Evolutionary conservation across 2,113 vertebrate genomes (phyloP).

Genomic region (Catharus fuscescens): DNA sequence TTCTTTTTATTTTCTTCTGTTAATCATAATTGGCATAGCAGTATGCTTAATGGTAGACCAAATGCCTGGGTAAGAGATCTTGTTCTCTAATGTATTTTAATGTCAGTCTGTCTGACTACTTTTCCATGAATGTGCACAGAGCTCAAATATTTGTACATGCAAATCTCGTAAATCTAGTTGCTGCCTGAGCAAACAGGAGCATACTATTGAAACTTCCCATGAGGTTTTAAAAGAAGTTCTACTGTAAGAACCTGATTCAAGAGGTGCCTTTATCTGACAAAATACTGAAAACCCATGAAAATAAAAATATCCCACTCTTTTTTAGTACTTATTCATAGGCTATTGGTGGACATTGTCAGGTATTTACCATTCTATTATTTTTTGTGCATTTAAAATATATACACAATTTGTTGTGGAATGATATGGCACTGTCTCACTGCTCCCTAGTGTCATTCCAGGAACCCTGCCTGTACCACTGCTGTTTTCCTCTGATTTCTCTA

Average conservation of each 20-base stretch:
- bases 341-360: not conserved
- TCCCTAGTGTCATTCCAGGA: not conserved
- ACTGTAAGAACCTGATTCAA: not conserved
- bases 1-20: not conserved
- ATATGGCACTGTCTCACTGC: not conserved
- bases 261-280: not conserved
- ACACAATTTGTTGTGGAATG: not conserved
- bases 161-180: not conserved
- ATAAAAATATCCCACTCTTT: not conserved
- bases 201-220: not conserved
- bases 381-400: not conserved
- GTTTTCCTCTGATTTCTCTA: not conserved
- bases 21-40: not conserved
- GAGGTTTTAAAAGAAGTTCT: not conserved
- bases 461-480: not conserved
- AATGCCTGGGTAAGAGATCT: not conserved
- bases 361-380: not conserved
- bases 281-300: not conserved
- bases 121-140: not conserved
- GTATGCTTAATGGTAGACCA: not conserved
- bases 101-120: not conserved
- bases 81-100: not conserved
- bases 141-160: constrained; percentile 12
- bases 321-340: not conserved
- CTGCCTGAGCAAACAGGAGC: not conserved